Base-by-base conservation (phyloP, 2,113 vertebrate genomes). In the Corydoras sp. region DNA sequence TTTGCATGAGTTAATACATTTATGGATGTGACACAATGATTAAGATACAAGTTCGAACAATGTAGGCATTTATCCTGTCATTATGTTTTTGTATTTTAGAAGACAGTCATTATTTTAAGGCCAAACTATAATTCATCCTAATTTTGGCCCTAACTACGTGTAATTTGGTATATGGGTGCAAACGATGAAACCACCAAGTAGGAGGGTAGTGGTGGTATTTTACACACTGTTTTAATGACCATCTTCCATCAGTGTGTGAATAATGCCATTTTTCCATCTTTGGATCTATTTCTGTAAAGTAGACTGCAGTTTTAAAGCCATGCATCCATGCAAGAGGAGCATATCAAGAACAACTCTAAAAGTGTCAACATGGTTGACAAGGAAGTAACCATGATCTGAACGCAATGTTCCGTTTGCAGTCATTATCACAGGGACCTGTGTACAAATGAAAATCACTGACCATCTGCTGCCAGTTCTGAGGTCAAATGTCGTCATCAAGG, bases 141-240 rank as follows among this genome's bases (percentile, higher is more conserved):
- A 58, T 77, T 73, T 74, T 65, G 50, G 54, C 62, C 62, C 50
- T 10, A 59, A 31, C 54, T 59, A 68, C 51, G 49, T 71, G 67
- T 76, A 78, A 73, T 78, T 72, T 62, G 64, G 30, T 49, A 71
- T 55, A 68, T 43, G 71, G 68, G 62, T 15, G 76, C 49, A 29
- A 53, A 32, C 18, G 50, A 9, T 66, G 15, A n/a, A 50, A 24
- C 59, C 58, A 15, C 63, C 9, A 48, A 31, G 75, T 77, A 65
- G 72, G 76, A 71, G 75, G 64, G 55, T 51, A 72, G 65, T 9
- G 32, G 49, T 32, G 69, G 68, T 76, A 66, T 65, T 50, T 55
- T 56, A n/a, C 13, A 14, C 60, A 68, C 65, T 65, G 72, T 67
- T 51, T 24, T 72, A 75, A 74, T 65, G 31, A 65, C 64, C 11